Evolutionary conservation across 1,140 invertebrate genomes (phyloP), one percentile per base, ranked within the genome.

Genomic region (Zaprionus inermis): DNA sequence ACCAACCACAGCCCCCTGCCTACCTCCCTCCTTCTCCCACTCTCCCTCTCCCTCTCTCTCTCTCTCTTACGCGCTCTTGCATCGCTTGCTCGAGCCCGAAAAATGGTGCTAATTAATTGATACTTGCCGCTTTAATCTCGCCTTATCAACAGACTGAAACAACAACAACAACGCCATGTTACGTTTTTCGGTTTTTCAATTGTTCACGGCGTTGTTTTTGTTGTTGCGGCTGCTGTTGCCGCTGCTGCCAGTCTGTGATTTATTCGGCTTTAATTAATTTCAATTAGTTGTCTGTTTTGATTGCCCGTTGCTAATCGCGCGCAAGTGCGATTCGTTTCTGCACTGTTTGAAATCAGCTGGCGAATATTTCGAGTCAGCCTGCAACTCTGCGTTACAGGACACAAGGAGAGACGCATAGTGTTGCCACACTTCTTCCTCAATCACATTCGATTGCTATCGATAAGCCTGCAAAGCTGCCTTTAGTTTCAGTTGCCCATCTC

Each of bases 201-300:
- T 67, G 46, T 54, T 64, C 34, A 32, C 20, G 20, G n/a, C 22
- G 59, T 28, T 54, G 22, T 57, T 51, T 57, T 34, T 32, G 14
- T 24, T 46, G 57, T 46, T 54, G 22, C 57, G 41, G 57, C 32
- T 32, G 14, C 18, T 46, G 57, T 38, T 24, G 41, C 22, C 10
- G 16, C 44, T 34, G 51, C 63, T 20, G 4, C 18, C 36, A 49
- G 70, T 70, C 65, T 46, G 46, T 86, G 79, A 88, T 86, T 86
- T 88, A 79, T 86, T 77, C 76, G 79, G 59, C 59, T 60, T 74
- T 88, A 88, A 88, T 88, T 88, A 82, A 79, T 82, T 74, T 79
- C 61, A 82, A 74, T 82, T 88, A 72, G 79, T 79, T 83, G 67
- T 49, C 10, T 49, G 16, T 49, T 49, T 64, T 72, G 58, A 76